Conservation (phyloP, 2,113 vertebrate species). For the Balaeniceps rex region DNA sequence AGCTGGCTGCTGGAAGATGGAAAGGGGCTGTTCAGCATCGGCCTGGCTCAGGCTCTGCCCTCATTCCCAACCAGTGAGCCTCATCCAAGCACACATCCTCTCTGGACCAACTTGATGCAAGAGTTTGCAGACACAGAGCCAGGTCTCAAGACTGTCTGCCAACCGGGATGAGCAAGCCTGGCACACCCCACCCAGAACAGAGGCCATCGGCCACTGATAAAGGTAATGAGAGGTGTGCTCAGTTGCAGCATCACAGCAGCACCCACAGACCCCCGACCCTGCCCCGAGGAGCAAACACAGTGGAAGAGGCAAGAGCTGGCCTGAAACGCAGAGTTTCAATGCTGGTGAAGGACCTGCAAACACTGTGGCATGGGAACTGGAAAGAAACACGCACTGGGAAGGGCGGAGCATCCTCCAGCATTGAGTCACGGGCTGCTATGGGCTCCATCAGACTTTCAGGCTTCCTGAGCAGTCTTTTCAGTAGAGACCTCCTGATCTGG, state of each 20-base stretch:
- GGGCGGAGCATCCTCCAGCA: neutral
- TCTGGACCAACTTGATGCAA: neutral
- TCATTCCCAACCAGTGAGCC: neutral
- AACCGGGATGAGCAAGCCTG: neutral
- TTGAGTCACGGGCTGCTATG: neutral
- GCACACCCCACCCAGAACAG: neutral
- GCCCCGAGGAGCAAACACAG: neutral
- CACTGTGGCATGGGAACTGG: rapidly evolving
- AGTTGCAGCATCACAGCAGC: neutral
- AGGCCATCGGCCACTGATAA: neutral
- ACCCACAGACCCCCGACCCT: neutral
- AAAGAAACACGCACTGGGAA: neutral
- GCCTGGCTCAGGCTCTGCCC: neutral
- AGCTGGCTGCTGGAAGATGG: rapidly evolving
- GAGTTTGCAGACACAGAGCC: neutral
- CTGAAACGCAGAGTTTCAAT: rapidly evolving
- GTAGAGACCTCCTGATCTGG: too few relatives aligned
- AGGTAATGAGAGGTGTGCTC: neutral
- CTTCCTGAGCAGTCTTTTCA: neutral
- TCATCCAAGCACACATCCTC: neutral
- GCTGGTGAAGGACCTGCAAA: too few relatives aligned
- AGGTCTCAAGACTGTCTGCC: neutral
- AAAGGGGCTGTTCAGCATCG: neutral
- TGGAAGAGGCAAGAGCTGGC: neutral
- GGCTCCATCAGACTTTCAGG: neutral